Conservation (phyloP, 2,888 invertebrate genomes). For the Laothoe populi region DNA sequence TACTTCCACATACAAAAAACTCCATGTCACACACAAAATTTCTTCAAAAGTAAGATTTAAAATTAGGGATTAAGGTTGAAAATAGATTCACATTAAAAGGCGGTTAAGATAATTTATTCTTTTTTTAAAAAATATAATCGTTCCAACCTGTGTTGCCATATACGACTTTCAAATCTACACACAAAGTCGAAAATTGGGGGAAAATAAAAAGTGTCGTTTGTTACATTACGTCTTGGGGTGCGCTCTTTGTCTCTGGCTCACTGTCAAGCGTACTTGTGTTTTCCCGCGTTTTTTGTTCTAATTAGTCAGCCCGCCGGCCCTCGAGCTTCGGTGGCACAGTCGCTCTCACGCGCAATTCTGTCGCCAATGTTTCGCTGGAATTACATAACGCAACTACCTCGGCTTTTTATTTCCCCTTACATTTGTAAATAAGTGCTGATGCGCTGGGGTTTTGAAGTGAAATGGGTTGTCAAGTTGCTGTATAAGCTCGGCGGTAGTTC, state of each 20-base stretch:
- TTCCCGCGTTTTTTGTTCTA: slow-evolving; percentile 84
- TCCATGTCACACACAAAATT: slow-evolving; percentile 34
- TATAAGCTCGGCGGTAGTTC: slow-evolving; percentile 8
- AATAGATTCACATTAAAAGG: slow-evolving; percentile 34
- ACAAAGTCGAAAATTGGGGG: slow-evolving; percentile 38
- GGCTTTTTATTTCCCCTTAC: slow-evolving; percentile 24
- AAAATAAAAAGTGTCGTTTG: slow-evolving; percentile 27
- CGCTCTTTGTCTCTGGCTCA: slow-evolving; percentile 81
- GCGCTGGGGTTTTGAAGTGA: slow-evolving; percentile 18
- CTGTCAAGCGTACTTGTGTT: slow-evolving; percentile 83
- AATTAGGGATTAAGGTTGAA: slow-evolving; percentile 33
- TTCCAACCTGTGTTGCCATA: slow-evolving; percentile 57
- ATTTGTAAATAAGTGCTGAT: slow-evolving; percentile 26
- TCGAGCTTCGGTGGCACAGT: slow-evolving; percentile 57
- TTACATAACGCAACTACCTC: slow-evolving; percentile 29
- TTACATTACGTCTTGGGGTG: slow-evolving; percentile 18
- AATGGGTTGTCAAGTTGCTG: slow-evolving; percentile 12
- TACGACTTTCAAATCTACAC: slow-evolving; percentile 64
- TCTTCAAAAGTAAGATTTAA: slow-evolving; percentile 39
- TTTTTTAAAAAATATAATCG: slow-evolving; percentile 67
- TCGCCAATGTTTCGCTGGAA: slow-evolving; percentile 50
- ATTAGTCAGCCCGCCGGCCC: slow-evolving; percentile 78
- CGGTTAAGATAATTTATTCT: slow-evolving; percentile 46
- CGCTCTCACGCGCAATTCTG: slow-evolving; percentile 49
- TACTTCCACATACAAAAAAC: slow-evolving; percentile 45